Percentiles rank a stretch among this genome's conserved stretches.
phyloP scores from a whole-genome alignment of 2,113 vertebrate species.

The Opisthocomus hoazin region DNA sequence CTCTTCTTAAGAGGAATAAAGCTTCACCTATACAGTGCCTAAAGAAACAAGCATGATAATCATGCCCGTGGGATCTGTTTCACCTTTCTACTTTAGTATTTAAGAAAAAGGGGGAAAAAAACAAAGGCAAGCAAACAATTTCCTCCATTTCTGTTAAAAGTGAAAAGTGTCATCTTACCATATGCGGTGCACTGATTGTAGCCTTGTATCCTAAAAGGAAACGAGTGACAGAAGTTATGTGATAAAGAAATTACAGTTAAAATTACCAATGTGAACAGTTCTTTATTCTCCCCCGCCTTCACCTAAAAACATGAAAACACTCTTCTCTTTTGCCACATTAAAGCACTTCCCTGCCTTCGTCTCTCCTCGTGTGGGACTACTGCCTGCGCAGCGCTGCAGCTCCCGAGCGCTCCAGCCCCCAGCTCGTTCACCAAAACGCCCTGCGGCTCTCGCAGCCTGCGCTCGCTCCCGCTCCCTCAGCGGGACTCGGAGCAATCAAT shows the following conservation, averaged over 20 bases:
- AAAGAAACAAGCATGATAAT: not conserved
- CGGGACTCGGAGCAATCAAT: rapidly evolving
- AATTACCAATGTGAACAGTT: rapidly evolving
- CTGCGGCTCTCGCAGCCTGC: not conserved
- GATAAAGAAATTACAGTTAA: not conserved
- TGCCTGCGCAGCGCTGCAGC: too few relatives aligned
- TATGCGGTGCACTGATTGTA: conserved; percentile 90
- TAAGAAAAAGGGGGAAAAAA: not conserved
- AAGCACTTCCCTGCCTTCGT: not conserved
- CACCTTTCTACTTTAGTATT: not conserved
- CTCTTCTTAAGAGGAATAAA: not conserved
- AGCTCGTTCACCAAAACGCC: not conserved
- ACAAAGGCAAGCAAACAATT: not conserved
- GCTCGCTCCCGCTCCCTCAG: not conserved
- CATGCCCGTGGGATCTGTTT: rapidly evolving
- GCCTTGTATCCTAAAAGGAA: conserved; percentile 82
- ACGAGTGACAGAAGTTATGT: rapidly evolving
- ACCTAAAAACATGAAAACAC: not conserved
- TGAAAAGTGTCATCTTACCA: conserved; percentile 73
- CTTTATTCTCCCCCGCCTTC: not conserved
- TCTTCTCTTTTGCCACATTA: not conserved
- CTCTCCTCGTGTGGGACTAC: too few relatives aligned
- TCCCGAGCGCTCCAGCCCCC: not conserved
- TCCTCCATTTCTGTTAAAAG: not conserved
- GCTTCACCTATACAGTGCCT: not conserved